Evolutionary conservation across 2,888 invertebrate species (phyloP), one percentile per base, ranked within the genome.

Genomic region (Eupithecia subfuscata): DNA sequence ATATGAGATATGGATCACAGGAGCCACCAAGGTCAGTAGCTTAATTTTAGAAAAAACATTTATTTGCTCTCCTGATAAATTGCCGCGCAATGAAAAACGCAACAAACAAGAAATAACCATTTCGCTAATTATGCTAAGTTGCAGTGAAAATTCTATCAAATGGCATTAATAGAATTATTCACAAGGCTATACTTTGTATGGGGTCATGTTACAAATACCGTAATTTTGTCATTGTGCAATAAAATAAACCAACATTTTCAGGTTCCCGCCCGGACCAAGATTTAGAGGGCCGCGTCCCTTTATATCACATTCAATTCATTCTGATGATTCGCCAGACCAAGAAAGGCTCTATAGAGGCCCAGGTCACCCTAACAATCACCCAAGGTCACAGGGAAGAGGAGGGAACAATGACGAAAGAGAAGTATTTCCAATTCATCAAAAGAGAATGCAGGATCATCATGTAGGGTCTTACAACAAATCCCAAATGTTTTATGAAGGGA

Each of bases 261-360:
- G 93, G 83, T 92, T 89, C 84, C 88, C 90, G 81, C 87, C 87
- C 12, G 65, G 65, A 82, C 88, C 89, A 37, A 86, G 90, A 75
- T 82, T 83, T 71, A 82, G 83, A 77, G 85, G 90, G 83, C 82
- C 80, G 22, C 82, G 83, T 48, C 83, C 83, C 43, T 91, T 79
- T 75, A 85, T 81, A 78, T 69, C 79, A 68, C 87, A 82, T 60
- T 77, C 81, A 25, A 82, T 82, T 48, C 82, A 81, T 74, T 37
- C 76, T 71, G 84, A 87, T 48, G 86, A 86, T 16, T 77, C 81
- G 25, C 86, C 88, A 37, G 82, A 85, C 75, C 84, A 86, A 80
- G 90, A 90, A 11, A 86, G 89, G 81, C 85, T 85, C 37, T 91
- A 87, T 77, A 87, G 89, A 81, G 63, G 76, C 60, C 69, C 73